Percentiles rank a stretch among this genome's conserved stretches.
These are phyloP conservation scores for Micoletzkya japonica DNA, from an alignment of 2,888 invertebrate species.

Conservation along the genomic window DNA sequence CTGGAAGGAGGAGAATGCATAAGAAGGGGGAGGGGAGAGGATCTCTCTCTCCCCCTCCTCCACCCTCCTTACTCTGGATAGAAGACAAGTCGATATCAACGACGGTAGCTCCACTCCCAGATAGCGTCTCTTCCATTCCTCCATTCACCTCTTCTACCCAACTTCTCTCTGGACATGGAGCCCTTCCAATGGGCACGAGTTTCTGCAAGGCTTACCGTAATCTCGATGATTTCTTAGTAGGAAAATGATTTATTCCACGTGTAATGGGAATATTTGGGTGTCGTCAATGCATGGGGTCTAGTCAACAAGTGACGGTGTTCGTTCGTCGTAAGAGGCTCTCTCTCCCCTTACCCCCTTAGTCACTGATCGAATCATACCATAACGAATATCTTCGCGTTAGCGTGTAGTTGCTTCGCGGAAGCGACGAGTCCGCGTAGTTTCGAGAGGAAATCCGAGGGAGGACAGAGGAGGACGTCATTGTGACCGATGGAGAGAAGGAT, in stretches of 20 bases:
- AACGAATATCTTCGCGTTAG: constrained; percentile 6
- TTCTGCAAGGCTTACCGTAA: constrained; percentile 11
- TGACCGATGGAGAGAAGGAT: constrained; percentile 14
- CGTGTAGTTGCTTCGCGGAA: not conserved
- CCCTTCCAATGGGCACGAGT: constrained; percentile 7
- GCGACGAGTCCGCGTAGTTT: not conserved
- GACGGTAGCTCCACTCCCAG: not conserved
- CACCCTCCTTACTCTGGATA: constrained; percentile 9
- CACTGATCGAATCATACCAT: too few relatives aligned
- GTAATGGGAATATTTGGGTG: too few relatives aligned
- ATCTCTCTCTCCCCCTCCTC: not conserved
- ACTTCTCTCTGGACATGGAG: not conserved
- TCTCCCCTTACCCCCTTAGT: too few relatives aligned
- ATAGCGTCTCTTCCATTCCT: not conserved
- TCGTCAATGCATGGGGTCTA: too few relatives aligned
- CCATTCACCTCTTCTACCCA: constrained; percentile 9
- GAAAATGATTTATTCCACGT: not conserved
- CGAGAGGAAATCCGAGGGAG: constrained; percentile 12
- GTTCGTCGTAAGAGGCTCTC: too few relatives aligned
- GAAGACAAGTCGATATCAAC: constrained; percentile 11
- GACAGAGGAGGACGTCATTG: constrained; percentile 2
- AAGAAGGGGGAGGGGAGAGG: too few relatives aligned
- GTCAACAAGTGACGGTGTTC: too few relatives aligned
- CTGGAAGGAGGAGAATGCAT: constrained; percentile 4
- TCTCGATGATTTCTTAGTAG: not conserved